Evolutionary conservation across 2,888 invertebrate species (phyloP), one percentile per base, ranked within the genome.

Genomic region (Parasteatoda lunata): DNA sequence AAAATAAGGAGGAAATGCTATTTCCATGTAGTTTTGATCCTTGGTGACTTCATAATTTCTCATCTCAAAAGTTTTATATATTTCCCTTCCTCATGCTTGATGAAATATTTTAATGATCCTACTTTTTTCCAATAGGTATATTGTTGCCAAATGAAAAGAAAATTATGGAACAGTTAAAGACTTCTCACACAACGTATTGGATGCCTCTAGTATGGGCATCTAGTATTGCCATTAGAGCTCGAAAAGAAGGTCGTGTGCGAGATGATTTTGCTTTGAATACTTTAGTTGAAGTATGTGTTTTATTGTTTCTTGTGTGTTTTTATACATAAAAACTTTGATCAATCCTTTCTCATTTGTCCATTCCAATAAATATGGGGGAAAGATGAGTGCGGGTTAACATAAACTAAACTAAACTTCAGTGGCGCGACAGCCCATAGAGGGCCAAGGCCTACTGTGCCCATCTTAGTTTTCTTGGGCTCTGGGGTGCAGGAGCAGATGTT

Each of bases 81-180:
- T 30, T 30, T 30, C 30, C 0, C 30, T 2, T 30, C 2, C 2
- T 30, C 30, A 30, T 30, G 30, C 30, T 30, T 30, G 30, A 30
- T 30, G 0, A 30, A 30, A 30, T 30, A 30, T 1, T 30, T 30
- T 30, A 30, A 2, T 30, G 30, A 30, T 30, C 30, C 30, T 30
- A 30, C 54, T 30, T 77, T 51, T 64, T 15, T 9, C 15, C 64
- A 49, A 3, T 52, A 96, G 97, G 97, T 90, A 93, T 97, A 68
- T 92, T 97, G 68, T 93, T 95, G 84, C 95, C 96, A 88, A 97
- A 96, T 91, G 97, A 97, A 92, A 94, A 95, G 90, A 93, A 93
- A 66, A 96, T 97, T 89, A 94, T 97, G 88, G 94, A 95, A 82
- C 94, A 95, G 90, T 93, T 97, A 90, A 96, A 96, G 91, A 92